Base-by-base conservation (phyloP, 2,797 vertebrate genomes). In the Fistularia tabacaria region DNA sequence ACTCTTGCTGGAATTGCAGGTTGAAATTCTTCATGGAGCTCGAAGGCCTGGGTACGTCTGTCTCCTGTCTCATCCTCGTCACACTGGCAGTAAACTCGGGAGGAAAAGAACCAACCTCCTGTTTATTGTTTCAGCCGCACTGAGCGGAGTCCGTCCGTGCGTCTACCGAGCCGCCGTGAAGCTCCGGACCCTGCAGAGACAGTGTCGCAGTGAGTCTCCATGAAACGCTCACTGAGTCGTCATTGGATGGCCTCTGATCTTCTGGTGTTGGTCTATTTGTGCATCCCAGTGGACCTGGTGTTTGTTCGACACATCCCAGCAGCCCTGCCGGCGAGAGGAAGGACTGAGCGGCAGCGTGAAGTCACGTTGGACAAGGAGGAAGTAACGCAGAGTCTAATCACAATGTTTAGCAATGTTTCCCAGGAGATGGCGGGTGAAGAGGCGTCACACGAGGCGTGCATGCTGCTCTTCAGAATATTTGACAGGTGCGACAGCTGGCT, bases 151-250 rank as follows among this genome's bases (percentile, higher is more conserved):
- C 55, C 89, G 89, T 51, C 88, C 74, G 7, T 84, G 85, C 0
- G 61, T 92, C 55, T 95, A 93, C 73, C 89, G 92, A 77, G 91
- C 90, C 3, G 86, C 92, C 36, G 69, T 93, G 69, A 96, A 95
- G 74, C 88, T 96, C 3, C 66, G 61, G 47, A 82, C 85, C 3
- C 64, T 95, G 50, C 93, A 96, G 90, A 91, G 75, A 66, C 80
- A 81, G 39, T 94, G 92, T 61, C 87, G 90, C 10, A 60, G 93
- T 96, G 66, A 92, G 93, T 91, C 4, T 3, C 0, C 8, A 7
- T 25, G n/a, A 7, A 12, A 1, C 25, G 41, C 1, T n/a, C 11
- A 6, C 14, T 1, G 9, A 3, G 25, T 13, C 1, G 10, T 55
- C 25, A 8, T 36, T 13, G 36, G 40, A 11, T 36, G 38, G 5